Evolutionary conservation across 2,113 vertebrate genomes (phyloP), one percentile per base, ranked within the genome.

Genomic region (Plecturocebus donacophilus): DNA sequence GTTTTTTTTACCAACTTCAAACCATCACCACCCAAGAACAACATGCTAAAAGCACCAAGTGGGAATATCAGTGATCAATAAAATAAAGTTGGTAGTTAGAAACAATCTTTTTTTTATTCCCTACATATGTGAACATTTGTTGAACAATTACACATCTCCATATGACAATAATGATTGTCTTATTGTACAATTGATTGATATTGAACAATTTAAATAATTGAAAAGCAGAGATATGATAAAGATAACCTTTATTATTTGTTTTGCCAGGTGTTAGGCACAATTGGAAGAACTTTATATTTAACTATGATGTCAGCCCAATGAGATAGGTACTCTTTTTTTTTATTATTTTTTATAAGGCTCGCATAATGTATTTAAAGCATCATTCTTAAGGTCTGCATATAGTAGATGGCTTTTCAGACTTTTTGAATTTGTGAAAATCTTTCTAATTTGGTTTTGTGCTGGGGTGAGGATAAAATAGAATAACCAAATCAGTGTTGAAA

Each of bases 211-310:
- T 84, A 91, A 42, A 89, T 86, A 70, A 88, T 73, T 81, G 3
- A 95, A 79, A 85, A 85, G 27, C n/a, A 70, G 54, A 96, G 40
- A 32, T 91, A 84, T 76, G 47, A 42, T 77, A 92, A 93, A 81
- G 70, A 76, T 80, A 84, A 80, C 5, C 77, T 80, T 87, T 88
- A 75, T 88, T 32, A 88, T 42, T 88, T 88, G n/a, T 88, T 56
- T 73, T 88, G 56, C n/a, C 27, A 40, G 75, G 38, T 32, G 52
- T 87, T 56, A 56, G 54, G 54, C 42, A 92, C 47, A 58, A 14
- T 81, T 17, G 84, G 54, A 80, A 91, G 17, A 30, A 64, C 6
- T 93, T 92, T 73, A 82, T 2, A 71, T 42, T 90, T 95, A 87
- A 95, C 30, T 17, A 42, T 54, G 32, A 84, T 70, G 32, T 70